phyloP scores from a whole-genome alignment of 2,797 vertebrate species.

The Galaxias olidus region DNA sequence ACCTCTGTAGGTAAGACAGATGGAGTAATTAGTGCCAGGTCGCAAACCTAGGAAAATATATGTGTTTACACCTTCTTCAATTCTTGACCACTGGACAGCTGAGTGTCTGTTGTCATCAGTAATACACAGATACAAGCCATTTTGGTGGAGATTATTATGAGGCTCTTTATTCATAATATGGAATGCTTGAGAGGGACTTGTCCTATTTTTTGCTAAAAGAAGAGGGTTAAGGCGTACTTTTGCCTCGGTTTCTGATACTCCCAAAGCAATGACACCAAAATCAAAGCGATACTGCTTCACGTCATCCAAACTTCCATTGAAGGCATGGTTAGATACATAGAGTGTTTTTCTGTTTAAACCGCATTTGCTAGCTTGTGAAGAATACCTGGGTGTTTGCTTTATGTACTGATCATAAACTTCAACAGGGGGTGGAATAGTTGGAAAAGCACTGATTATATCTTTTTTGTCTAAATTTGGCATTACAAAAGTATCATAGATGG shows the following conservation, averaged over 20 bases:
- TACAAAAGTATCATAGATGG: constrained; percentile 14
- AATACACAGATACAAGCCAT: constrained; percentile 87
- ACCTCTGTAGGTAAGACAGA: constrained; percentile 87
- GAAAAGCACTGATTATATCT: constrained; percentile 38
- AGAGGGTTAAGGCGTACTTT: constrained; percentile 88
- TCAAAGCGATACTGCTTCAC: constrained; percentile 89
- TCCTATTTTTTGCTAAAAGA: constrained; percentile 59
- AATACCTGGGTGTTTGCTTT: constrained; percentile 23
- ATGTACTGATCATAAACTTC: constrained; percentile 30
- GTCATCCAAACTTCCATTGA: constrained; percentile 83
- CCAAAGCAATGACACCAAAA: constrained; percentile 90
- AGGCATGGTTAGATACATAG: constrained; percentile 86
- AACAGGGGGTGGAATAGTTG: constrained; percentile 40
- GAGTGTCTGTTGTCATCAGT: constrained; percentile 76
- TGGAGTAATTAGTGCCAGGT: constrained; percentile 92
- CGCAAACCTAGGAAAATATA: constrained; percentile 87
- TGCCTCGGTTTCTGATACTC: constrained; percentile 89
- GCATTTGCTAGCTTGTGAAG: constrained; percentile 72
- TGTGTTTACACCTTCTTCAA: constrained; percentile 86
- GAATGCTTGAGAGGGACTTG: constrained; percentile 36
- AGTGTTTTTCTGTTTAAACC: constrained; percentile 72
- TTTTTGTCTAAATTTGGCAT: constrained; percentile 21
- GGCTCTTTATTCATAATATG: constrained; percentile 49
- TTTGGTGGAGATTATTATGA: constrained; percentile 56
- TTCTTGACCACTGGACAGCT: constrained; percentile 89